phyloP scores from a whole-genome alignment of 1,140 invertebrate genomes.

The Musca domestica region DNA sequence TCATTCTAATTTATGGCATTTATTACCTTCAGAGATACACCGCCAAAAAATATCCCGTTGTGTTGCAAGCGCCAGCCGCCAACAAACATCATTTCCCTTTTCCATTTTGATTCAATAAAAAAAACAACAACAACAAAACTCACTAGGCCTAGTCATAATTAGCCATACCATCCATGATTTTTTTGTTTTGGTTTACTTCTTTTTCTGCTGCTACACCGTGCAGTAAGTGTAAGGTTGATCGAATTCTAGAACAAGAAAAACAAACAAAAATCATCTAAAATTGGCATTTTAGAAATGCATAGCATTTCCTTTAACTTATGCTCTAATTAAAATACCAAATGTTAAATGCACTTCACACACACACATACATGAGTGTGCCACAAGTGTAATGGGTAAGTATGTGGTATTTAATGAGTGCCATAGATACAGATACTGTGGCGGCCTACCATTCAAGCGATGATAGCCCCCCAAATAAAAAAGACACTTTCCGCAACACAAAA shows the following conservation, averaged over 20 bases:
- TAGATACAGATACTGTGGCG: slow-evolving; percentile 14
- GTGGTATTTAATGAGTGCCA: slow-evolving; percentile 19
- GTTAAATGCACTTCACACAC: slow-evolving; percentile 6
- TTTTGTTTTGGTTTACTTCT: no score
- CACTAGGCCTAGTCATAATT: no score
- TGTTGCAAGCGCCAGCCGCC: slow-evolving; percentile 5
- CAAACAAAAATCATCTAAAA: slow-evolving; percentile 6
- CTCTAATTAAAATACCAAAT: slow-evolving; percentile 23
- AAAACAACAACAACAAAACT: no score
- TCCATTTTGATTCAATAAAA: neutral
- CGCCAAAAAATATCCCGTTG: neutral
- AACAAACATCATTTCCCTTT: neutral
- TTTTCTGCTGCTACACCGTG: no score
- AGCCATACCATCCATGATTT: no score
- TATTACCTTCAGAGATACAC: neutral
- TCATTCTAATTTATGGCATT: neutral
- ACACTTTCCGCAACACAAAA: no score
- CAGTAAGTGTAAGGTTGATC: no score
- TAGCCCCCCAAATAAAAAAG: no score
- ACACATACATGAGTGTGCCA: neutral
- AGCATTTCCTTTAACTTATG: slow-evolving; percentile 22
- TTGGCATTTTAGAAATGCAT: slow-evolving; percentile 20
- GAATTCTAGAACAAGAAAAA: neutral
- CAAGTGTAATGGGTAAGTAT: slow-evolving; percentile 7
- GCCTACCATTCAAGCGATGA: neutral